phyloP scores from a whole-genome alignment of 2,797 vertebrate species.

The Trachurus trachurus region DNA sequence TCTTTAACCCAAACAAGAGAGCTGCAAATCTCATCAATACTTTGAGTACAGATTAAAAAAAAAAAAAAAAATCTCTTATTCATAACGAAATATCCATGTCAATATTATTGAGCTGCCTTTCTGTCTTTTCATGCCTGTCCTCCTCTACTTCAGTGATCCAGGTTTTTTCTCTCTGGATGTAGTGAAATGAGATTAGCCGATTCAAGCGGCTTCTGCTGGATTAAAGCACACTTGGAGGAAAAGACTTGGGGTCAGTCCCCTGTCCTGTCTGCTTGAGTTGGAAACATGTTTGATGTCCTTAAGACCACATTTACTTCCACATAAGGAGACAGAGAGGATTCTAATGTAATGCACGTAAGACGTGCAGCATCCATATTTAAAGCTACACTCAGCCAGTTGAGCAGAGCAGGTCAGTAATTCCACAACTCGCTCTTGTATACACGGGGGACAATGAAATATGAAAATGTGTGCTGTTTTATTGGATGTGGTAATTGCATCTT shows the following conservation, averaged over 20 bases:
- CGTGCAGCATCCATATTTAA: conserved; percentile 71
- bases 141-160: neutral
- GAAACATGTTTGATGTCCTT: conserved; percentile 51
- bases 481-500: conserved; percentile 63
- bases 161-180: neutral
- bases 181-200: conserved; percentile 14
- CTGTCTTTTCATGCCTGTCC: no score
- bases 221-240: conserved; percentile 3
- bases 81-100: neutral
- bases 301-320: conserved; percentile 45
- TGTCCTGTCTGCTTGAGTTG: conserved; percentile 11
- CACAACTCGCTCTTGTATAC: conserved; percentile 40
- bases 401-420: conserved; percentile 64
- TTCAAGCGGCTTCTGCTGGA: conserved; percentile 8
- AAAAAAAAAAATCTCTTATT: no score
- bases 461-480: conserved; percentile 61
- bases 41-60: no score
- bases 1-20: neutral
- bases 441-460: conserved; percentile 67
- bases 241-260: conserved; percentile 33
- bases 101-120: neutral
- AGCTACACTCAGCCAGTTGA: conserved; percentile 58
- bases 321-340: conserved; percentile 51
- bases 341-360: conserved; percentile 49
- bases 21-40: neutral